Conservation (phyloP, 1,140 invertebrate genomes). For the Aphis craccivora region DNA sequence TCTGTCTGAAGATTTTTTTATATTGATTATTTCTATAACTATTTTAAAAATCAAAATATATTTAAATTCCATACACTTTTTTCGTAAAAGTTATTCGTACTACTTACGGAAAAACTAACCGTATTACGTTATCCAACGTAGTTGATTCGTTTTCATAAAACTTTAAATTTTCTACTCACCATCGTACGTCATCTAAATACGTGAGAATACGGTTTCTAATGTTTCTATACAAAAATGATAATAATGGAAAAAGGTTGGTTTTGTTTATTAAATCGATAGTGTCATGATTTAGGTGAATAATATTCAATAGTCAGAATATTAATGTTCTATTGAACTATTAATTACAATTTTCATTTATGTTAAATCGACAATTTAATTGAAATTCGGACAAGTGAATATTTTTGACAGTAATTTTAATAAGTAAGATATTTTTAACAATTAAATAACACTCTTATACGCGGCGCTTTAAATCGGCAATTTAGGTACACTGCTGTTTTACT, state of each 20-base stretch:
- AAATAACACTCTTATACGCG: background rate
- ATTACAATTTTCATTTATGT: background rate
- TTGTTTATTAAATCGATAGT: background rate
- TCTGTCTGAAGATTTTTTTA: background rate
- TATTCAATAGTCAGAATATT: background rate
- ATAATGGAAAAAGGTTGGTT: background rate
- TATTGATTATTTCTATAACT: background rate
- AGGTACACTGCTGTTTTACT: background rate
- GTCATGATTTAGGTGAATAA: background rate
- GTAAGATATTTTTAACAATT: background rate
- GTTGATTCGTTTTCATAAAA: background rate
- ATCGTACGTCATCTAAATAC: background rate
- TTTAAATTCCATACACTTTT: background rate
- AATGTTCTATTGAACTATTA: background rate
- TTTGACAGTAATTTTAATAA: background rate
- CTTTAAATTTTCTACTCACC: background rate
- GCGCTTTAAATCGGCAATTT: conserved; percentile 1
- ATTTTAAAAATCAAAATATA: background rate
- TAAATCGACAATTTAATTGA: background rate
- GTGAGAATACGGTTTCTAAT: background rate
- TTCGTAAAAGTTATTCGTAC: background rate
- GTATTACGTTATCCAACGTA: background rate
- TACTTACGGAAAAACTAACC: background rate
- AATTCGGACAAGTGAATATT: background rate
- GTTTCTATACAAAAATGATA: background rate